Evolutionary conservation across 2,888 invertebrate genomes (phyloP).

Genomic region (Trichopria drosophilae): DNA sequence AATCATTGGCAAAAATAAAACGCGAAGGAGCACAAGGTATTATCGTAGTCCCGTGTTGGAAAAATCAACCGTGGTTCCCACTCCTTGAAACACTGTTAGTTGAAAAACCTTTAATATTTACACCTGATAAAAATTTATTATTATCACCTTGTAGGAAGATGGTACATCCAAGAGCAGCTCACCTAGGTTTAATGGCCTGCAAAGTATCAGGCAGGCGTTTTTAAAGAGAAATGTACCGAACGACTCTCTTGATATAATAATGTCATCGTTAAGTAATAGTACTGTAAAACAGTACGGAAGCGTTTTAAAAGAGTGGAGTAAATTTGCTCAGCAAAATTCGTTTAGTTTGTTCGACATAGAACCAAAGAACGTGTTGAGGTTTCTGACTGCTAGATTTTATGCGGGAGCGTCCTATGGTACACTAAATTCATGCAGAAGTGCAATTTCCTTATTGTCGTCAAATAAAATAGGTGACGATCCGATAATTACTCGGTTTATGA

Average conservation of each 20-base stretch:
- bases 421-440: constrained; percentile 20
- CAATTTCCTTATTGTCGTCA: constrained; percentile 21
- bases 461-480: constrained; percentile 9
- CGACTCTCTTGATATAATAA: too few species aligned
- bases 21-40: constrained; percentile 21
- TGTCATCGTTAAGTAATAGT: too few species aligned
- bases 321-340: not conserved
- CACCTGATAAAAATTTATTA: constrained; percentile 10
- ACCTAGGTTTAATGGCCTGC: too few species aligned
- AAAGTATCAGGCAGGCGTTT: too few species aligned
- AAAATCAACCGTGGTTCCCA: constrained; percentile 21
- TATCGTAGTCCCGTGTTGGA: constrained; percentile 27
- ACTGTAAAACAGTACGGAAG: too few species aligned
- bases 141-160: constrained; percentile 20
- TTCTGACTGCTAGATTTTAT: too few species aligned
- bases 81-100: constrained; percentile 7
- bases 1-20: constrained; percentile 20
- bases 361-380: too few species aligned
- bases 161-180: constrained; percentile 11
- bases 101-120: constrained; percentile 13
- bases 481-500: constrained; percentile 25
- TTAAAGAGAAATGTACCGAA: too few species aligned
- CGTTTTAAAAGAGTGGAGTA: too few species aligned
- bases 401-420: constrained; percentile 24
- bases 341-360: constrained; percentile 2